These are phyloP conservation scores for Linnaemya tessellans DNA, from an alignment of 2,888 invertebrate genomes.

Conservation along the genomic window DNA sequence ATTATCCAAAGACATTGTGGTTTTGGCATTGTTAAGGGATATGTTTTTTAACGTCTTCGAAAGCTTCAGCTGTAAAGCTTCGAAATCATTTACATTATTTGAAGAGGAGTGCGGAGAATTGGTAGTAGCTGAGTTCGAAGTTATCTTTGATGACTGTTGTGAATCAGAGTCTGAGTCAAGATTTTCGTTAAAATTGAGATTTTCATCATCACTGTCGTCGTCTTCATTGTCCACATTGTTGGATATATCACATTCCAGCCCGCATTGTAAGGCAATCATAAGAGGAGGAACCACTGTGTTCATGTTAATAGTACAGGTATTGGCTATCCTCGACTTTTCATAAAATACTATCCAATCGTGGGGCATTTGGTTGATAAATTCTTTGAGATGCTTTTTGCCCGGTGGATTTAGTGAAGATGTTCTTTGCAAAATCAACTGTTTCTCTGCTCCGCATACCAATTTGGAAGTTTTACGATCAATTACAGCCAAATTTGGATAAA, in stretches of 20 bases:
- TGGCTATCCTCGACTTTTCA: conserved; percentile 90
- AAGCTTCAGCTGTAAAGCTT: conserved; percentile 57
- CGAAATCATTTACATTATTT: conserved; percentile 54
- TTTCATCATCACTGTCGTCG: conserved; percentile 73
- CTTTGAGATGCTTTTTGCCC: conserved; percentile 74
- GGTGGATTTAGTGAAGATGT: conserved; percentile 84
- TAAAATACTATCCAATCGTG: conserved; percentile 95
- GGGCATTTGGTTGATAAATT: conserved; percentile 84
- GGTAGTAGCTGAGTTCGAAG: conserved; percentile 9
- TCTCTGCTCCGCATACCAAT: conserved; percentile 87
- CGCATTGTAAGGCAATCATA: conserved; percentile 89
- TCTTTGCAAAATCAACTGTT: conserved; percentile 85
- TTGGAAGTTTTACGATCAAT: conserved; percentile 87
- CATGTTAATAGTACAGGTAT: conserved; percentile 89
- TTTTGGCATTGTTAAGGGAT: conserved; percentile 66
- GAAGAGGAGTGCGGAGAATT: conserved; percentile 19
- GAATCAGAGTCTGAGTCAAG: conserved; percentile 48
- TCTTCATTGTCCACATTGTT: conserved; percentile 66
- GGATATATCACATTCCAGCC: conserved; percentile 73
- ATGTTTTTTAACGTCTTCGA: conserved; percentile 64
- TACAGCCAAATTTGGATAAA: conserved; percentile 94
- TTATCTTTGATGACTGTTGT: conserved; percentile 41
- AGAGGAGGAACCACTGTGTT: conserved; percentile 92
- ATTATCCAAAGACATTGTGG: conserved; percentile 87
- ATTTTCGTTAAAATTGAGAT: conserved; percentile 33